Base-by-base conservation (phyloP, 2,888 invertebrate genomes). In the Mythimna ferrago region DNA sequence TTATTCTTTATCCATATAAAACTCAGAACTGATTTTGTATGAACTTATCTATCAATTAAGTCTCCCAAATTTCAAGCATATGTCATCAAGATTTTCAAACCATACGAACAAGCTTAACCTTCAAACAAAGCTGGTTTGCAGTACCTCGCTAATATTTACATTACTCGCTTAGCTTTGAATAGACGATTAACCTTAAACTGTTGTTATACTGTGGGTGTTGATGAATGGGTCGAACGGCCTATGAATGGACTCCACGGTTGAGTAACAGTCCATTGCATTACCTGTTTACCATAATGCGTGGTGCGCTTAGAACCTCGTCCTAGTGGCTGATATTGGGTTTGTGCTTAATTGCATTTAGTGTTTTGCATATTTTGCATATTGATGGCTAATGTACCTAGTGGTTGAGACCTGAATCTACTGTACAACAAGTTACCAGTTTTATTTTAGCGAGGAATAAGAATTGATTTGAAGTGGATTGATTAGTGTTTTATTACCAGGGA, bases 281-380 rank as follows among this genome's bases (percentile, higher is more conserved):
- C 41, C 66, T 76, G 70, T 41, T 85, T 83, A 76, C 41, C 86
- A 86, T 87, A 83, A 78, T 76, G 85, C 87, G 84, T 87, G 84
- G 87, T 84, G 53, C 38, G 58, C 38, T 38, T 61, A 32, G 53
- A 57, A 41, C 86, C 86, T 86, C 87, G 87, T 76, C 79, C 80
- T 66, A 84, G 56, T 82, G 67, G 6, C 60, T 79, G 56, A 60
- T 62, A 70, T 66, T 80, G 67, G 32, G 64, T 70, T 62, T 62
- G 44, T 53, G 41, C 41, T 78, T 83, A 69, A 69, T 69, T 82
- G 65, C 67, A 11, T 38, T 66, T 60, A 16, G 51, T 53, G 35
- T 62, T 81, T 76, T 56, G 64, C 73, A 66, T 79, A 64, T 60
- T 61, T 74, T 74, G 69, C 58, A 60, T 70, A 54, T 54, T 41